Percentiles rank a stretch among this genome's conserved stretches.
phyloP scores from a whole-genome alignment of 2,797 vertebrate genomes.

The Rhinogobio ventralis region DNA sequence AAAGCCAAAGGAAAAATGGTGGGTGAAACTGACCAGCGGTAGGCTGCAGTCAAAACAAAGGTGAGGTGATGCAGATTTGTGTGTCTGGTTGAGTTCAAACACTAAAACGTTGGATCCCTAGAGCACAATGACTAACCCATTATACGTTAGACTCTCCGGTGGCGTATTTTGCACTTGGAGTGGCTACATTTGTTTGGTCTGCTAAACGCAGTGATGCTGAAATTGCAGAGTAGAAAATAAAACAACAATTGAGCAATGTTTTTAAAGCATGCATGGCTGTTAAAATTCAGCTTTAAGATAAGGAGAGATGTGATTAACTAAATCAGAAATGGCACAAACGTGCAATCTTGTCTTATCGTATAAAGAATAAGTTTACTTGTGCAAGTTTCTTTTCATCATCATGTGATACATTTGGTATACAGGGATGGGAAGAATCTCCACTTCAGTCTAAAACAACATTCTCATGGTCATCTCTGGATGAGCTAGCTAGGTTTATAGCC shows the following conservation, averaged over 20 bases:
- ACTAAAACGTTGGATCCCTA: conserved; percentile 17
- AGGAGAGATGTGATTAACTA: conserved; percentile 9
- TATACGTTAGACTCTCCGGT: not conserved
- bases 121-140: not conserved
- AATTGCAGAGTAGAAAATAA: not conserved
- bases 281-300: conserved; percentile 27
- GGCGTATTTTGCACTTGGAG: conserved; percentile 43
- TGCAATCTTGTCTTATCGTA: not conserved
- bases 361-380: not conserved
- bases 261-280: conserved; percentile 1
- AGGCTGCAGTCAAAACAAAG: conserved; percentile 67
- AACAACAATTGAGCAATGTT: conserved; percentile 2
- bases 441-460: conserved; percentile 49
- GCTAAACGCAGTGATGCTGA: not conserved
- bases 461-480: conserved; percentile 54
- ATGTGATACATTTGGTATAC: conserved; percentile 13
- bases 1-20: conserved; percentile 52
- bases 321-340: conserved; percentile 7
- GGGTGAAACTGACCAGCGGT: conserved; percentile 61
- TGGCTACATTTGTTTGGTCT: conserved; percentile 30
- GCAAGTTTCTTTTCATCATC: conserved; percentile 34
- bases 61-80: conserved; percentile 65
- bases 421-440: conserved; percentile 44
- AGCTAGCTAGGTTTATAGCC: conserved; percentile 18
- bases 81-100: conserved; percentile 47